Evolutionary conservation across 2,888 invertebrate species (phyloP).

Genomic region (Tetragonula carbonaria): DNA sequence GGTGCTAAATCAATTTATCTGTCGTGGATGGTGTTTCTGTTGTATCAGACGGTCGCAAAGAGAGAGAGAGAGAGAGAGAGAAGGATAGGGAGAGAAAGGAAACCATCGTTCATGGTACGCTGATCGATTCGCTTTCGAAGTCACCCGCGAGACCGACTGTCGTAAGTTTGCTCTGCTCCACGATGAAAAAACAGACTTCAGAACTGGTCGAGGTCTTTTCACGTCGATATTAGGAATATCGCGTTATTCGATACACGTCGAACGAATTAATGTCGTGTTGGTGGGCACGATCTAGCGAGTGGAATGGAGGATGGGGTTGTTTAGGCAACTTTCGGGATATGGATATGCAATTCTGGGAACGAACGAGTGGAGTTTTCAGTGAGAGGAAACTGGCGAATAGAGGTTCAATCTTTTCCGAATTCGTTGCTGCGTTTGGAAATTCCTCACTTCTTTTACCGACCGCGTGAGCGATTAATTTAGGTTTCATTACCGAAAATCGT

Average conservation of each 20-base stretch:
- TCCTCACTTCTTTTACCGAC: too few species aligned
- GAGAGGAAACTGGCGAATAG: too few species aligned
- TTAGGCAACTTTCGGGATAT: background rate
- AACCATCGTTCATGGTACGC: background rate
- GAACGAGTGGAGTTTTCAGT: too few species aligned
- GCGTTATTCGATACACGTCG: background rate
- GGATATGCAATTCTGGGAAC: too few species aligned
- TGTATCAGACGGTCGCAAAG: slow-evolving; percentile 28
- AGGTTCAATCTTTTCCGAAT: too few species aligned
- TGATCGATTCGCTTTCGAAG: slow-evolving; percentile 35
- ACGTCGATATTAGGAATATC: background rate
- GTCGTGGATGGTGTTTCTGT: slow-evolving; percentile 56
- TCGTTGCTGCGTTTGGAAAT: too few species aligned
- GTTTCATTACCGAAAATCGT: too few species aligned
- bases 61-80: too few species aligned
- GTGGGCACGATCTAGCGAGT: background rate
- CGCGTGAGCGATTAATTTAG: too few species aligned
- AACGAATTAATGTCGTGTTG: background rate
- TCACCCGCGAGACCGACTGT: background rate
- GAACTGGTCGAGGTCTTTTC: slow-evolving; percentile 2
- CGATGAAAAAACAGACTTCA: slow-evolving; percentile 27
- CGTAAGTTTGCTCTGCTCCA: slow-evolving; percentile 25
- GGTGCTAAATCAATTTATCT: slow-evolving; percentile 56
- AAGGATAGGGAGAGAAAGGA: background rate
- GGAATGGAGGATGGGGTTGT: background rate